phyloP scores from a whole-genome alignment of 2,888 invertebrate genomes.

The Pilophorus perplexus region DNA sequence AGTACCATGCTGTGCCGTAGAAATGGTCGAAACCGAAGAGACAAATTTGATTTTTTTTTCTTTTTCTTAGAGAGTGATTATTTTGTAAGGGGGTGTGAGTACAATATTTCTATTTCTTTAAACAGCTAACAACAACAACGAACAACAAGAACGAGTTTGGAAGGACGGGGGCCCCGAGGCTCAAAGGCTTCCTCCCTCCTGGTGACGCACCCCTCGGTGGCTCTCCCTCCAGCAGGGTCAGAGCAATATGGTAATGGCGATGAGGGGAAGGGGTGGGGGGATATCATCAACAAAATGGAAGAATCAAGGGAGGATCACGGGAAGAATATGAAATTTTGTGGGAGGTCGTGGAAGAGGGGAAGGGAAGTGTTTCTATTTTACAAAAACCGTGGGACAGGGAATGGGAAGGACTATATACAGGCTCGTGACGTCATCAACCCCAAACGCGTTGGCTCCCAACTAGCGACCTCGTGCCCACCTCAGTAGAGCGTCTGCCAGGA shows the following conservation, averaged over 20 bases:
- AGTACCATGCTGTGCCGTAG: slow-evolving; percentile 5
- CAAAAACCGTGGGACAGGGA: slow-evolving; percentile 25
- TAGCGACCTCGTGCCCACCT: slow-evolving; percentile 94
- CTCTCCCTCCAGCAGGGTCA: slow-evolving; percentile 35
- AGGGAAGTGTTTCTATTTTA: slow-evolving; percentile 24
- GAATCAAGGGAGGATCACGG: background rate
- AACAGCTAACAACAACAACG: background rate
- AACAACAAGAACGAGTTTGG: slow-evolving; percentile 23
- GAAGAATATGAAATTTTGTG: no score
- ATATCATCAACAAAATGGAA: background rate
- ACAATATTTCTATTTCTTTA: background rate
- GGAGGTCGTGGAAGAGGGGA: no score
- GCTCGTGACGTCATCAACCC: slow-evolving; percentile 20
- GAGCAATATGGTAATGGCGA: background rate
- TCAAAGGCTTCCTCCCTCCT: slow-evolving; percentile 41
- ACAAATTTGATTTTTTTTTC: background rate
- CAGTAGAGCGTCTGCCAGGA: slow-evolving; percentile 87
- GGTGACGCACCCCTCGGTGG: slow-evolving; percentile 39
- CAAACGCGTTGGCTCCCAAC: slow-evolving; percentile 48
- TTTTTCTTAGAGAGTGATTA: background rate
- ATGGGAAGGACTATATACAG: slow-evolving; percentile 36
- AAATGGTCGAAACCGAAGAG: background rate
- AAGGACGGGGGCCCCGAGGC: slow-evolving; percentile 41
- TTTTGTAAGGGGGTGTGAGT: background rate
- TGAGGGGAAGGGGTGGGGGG: background rate